Conservation (phyloP, 2,888 invertebrate species). For the Hyalella azteca region DNA sequence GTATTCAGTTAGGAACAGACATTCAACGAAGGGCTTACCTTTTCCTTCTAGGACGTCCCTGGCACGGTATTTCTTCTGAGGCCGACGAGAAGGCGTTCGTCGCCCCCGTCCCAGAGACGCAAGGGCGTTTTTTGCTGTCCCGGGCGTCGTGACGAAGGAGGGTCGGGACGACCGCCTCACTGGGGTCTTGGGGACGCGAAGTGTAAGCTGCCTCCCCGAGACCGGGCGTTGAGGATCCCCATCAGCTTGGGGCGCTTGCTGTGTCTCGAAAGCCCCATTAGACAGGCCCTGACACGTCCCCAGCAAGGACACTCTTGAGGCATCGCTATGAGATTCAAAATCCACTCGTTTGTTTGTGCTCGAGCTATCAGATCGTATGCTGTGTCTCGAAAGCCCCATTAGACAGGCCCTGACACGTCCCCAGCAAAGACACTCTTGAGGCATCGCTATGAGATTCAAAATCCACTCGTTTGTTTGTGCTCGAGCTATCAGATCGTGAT, state of each 20-base stretch:
- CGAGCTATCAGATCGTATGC: neutral
- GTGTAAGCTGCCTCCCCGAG: neutral
- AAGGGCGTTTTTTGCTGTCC: constrained; percentile 38
- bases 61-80: constrained; percentile 54
- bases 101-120: constrained; percentile 28
- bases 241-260: neutral
- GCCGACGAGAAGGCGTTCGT: constrained; percentile 39
- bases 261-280: neutral
- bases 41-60: constrained; percentile 56
- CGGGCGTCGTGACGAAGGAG: constrained; percentile 46
- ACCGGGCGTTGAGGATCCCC: neutral
- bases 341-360: neutral
- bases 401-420: neutral
- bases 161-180: constrained; percentile 1
- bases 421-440: neutral
- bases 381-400: neutral
- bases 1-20: too few relatives aligned
- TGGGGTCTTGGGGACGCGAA: neutral
- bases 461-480: neutral
- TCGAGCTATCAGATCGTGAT: neutral
- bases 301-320: neutral
- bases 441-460: neutral
- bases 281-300: neutral
- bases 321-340: neutral
- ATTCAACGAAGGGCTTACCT: constrained; percentile 40